Evolutionary conservation across 2,888 invertebrate species (phyloP).

Genomic region (Lissocephala sabroskyi): DNA sequence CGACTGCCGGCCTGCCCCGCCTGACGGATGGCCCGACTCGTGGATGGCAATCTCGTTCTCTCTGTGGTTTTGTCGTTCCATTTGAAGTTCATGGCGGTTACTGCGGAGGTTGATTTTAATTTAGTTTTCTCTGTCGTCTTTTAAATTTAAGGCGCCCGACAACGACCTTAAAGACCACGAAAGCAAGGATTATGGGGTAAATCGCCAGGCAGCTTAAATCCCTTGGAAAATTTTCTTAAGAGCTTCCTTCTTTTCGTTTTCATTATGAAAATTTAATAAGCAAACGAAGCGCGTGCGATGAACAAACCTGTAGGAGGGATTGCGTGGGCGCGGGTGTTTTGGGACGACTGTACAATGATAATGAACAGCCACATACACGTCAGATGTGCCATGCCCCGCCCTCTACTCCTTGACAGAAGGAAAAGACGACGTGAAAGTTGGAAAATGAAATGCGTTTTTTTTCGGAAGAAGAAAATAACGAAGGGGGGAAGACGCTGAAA

Average conservation of each 20-base stretch:
- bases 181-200: not conserved
- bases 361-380: conserved; percentile 20
- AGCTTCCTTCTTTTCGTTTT: conserved; percentile 3
- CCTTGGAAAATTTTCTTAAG: conserved; percentile 21
- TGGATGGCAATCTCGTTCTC: conserved; percentile 18
- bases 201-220: conserved; percentile 37
- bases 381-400: conserved; percentile 4
- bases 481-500: too few relatives aligned
- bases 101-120: too few relatives aligned
- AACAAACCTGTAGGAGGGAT: too few relatives aligned
- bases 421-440: conserved; percentile 24
- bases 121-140: too few relatives aligned
- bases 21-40: too few relatives aligned
- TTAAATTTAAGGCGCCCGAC: too few relatives aligned
- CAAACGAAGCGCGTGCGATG: conserved; percentile 20
- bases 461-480: too few relatives aligned
- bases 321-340: too few relatives aligned
- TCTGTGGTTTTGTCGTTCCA: conserved; percentile 36
- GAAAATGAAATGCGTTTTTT: conserved; percentile 55
- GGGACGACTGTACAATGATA: conserved; percentile 14
- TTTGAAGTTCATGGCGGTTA: conserved; percentile 4
- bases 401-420: conserved; percentile 2
- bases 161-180: too few relatives aligned
- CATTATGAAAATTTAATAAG: conserved; percentile 57
- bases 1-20: too few relatives aligned